Evolutionary conservation across 2,888 invertebrate species (phyloP), one percentile per base, ranked within the genome.

Genomic region (Crocallis elinguaria): DNA sequence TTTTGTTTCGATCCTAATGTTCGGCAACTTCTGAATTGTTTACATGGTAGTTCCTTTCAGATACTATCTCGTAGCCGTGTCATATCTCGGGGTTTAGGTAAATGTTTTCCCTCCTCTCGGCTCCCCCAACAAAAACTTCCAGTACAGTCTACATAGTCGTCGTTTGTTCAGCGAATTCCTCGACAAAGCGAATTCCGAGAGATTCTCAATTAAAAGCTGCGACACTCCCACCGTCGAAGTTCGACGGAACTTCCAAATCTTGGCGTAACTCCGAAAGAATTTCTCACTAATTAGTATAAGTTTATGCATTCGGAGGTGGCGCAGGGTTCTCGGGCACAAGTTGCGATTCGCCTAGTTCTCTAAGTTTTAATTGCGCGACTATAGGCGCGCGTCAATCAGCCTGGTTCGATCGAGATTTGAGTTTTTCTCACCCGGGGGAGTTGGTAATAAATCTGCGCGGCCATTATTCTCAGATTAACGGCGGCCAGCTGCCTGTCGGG

Each of bases 161-260:
- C 78, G 79, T 84, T 84, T 80, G 79, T 79, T 76, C 77, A 71
- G 71, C 75, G 76, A 86, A 84, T 84, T 84, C 84, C 77, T 74
- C 76, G 80, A 84, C 84, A 82, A 85, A 86, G 82, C 82, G 82
- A 86, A 88, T 88, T 86, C 86, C 77, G 73, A 73, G 82, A 86
- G 84, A 86, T 86, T 89, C 85, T 82, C 88, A 90, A 90, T 90
- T 89, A 90, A 88, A 77, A 85, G 78, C 84, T 77, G 86, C 80
- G 86, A 86, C 86, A 84, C 82, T 83, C 73, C 59, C 65, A 64
- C 73, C 78, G 82, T 75, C 80, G 77, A 86, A 88, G 75, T 88
- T 87, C 64, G 71, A 67, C 73, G 74, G 71, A 84, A 86, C 79
- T 88, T 86, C 83, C 83, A 84, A 88, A 88, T 88, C 87, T 88